Base-by-base conservation (phyloP, 2,113 vertebrate species). In the Scytalopus superciliaris region DNA sequence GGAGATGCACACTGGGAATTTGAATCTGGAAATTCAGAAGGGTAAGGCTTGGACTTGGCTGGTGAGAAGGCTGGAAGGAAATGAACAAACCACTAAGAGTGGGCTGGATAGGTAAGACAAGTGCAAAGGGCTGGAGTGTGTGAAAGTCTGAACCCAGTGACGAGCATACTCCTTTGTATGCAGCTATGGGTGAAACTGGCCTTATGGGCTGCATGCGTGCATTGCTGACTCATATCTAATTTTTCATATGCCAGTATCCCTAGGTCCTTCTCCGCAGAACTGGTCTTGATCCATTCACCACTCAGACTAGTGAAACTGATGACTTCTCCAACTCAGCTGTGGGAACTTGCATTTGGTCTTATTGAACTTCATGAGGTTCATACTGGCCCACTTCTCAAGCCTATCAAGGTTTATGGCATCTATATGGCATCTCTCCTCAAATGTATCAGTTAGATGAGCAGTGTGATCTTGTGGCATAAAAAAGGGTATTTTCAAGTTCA, bases 311-410 rank as follows among this genome's bases (percentile, higher is more conserved):
- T 66, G 33, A 73, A 69, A 60, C 7, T 8, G 7, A 22, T 9
- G 13, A 84, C 22, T 66, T 28, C 27, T 22, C 30, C 0, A 0
- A 30, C 10, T 6, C 27, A 74, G 15, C 12, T 33, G 6, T 2
- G 2, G 39, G 27, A 87, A 7, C 27, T 69, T 60, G 17, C 19
- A 45, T 7, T 33, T 44, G 19, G 6, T 27, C 30, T 47, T 47
- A 30, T 14, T 69, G 44, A 77, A 69, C 18, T 74, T 69, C 56
- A 35, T 35, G 14, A 87, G 5, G 21, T 42, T 84, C 69, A 56
- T 23, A 21, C 0, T 37, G 49, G 9, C 22, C 63, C 19, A 55
- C 17, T 55, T 80, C 59, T 73, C 45, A 64, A 64, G 40, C 14
- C 19, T 55, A 24, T 49, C 24, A 73, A 53, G 9, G 31, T 50